phyloP scores from a whole-genome alignment of 1,140 invertebrate species.

The Thereuonema tuberculata region DNA sequence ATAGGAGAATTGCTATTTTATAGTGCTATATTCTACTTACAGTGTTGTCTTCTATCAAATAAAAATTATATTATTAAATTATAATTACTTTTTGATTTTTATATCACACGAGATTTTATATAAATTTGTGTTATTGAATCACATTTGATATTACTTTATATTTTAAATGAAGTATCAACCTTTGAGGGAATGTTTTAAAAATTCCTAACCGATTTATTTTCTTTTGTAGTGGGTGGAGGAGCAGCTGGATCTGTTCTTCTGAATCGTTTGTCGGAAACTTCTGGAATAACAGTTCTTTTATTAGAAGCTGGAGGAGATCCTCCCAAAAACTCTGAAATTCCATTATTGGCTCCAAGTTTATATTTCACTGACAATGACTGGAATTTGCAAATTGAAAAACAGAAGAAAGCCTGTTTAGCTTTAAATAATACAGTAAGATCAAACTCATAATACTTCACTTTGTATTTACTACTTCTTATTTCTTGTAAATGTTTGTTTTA shows the following conservation, averaged over 20 bases:
- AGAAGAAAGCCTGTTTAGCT: slow-evolving; percentile 65
- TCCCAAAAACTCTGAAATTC: slow-evolving; percentile 76
- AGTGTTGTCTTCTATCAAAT: too few species aligned
- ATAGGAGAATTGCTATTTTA: too few species aligned
- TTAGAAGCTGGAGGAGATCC: slow-evolving; percentile 85
- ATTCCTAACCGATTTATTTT: slow-evolving; percentile 20
- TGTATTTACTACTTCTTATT: neutral
- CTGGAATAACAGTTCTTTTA: slow-evolving; percentile 44
- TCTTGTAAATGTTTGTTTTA: too few species aligned
- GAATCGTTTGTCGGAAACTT: slow-evolving; percentile 67
- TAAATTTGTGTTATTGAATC: too few species aligned
- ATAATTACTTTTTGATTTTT: too few species aligned
- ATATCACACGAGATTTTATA: too few species aligned
- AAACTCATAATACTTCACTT: neutral
- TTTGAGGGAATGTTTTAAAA: too few species aligned
- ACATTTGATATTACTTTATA: too few species aligned
- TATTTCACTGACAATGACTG: slow-evolving; percentile 79
- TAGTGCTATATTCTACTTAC: too few species aligned
- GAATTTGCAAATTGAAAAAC: slow-evolving; percentile 81
- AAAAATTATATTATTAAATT: too few species aligned
- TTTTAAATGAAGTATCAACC: too few species aligned
- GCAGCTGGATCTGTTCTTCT: slow-evolving; percentile 91
- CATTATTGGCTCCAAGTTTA: slow-evolving; percentile 67
- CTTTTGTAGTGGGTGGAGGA: slow-evolving; percentile 67
- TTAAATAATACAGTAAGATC: slow-evolving; percentile 29